Percentiles rank a stretch among this genome's conserved stretches.
Evolutionary conservation across 2,113 vertebrate genomes (phyloP).

Genomic region (Vanacampus margaritifer): DNA sequence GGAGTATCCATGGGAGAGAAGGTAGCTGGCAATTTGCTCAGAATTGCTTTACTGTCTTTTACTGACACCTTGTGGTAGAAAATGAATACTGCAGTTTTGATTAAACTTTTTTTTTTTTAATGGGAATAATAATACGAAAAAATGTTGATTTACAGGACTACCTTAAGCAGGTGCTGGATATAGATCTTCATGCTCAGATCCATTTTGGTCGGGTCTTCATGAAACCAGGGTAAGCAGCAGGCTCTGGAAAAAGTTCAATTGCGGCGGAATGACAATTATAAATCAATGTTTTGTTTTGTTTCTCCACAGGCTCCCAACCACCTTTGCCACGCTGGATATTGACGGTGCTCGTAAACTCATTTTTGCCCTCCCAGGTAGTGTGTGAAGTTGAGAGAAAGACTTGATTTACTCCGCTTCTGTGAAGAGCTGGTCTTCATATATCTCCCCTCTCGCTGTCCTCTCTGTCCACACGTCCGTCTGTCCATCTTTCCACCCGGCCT

Average conservation of each 20-base stretch:
- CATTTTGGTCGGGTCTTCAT: constrained; percentile 99
- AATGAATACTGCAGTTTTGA: neutral
- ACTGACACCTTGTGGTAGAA: constrained; percentile 60
- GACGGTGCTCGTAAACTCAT: constrained; percentile 98
- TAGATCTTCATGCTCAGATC: constrained; percentile 98
- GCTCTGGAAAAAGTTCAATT: neutral
- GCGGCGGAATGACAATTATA: neutral
- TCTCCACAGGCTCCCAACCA: constrained; percentile 87
- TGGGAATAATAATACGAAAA: too few species aligned
- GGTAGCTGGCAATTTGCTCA: constrained; percentile 66
- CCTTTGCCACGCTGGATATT: constrained; percentile 97
- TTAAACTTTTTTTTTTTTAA: neutral
- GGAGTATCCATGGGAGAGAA: constrained; percentile 99
- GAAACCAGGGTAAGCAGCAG: constrained; percentile 92
- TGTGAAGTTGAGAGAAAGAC: constrained; percentile 76
- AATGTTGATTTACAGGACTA: constrained; percentile 82
- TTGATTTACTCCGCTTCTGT: constrained; percentile 37
- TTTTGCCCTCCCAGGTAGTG: constrained; percentile 98
- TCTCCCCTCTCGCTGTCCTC: constrained; percentile 18
- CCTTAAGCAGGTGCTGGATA: constrained; percentile 99
- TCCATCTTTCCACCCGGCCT: constrained; percentile 30
- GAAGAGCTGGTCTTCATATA: constrained; percentile 59
- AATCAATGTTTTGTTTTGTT: constrained; percentile 6
- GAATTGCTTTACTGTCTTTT: constrained; percentile 18
- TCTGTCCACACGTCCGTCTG: neutral